These are phyloP conservation scores for Epicauta chinensis DNA, from an alignment of 1,140 invertebrate species.

Conservation along the genomic window DNA sequence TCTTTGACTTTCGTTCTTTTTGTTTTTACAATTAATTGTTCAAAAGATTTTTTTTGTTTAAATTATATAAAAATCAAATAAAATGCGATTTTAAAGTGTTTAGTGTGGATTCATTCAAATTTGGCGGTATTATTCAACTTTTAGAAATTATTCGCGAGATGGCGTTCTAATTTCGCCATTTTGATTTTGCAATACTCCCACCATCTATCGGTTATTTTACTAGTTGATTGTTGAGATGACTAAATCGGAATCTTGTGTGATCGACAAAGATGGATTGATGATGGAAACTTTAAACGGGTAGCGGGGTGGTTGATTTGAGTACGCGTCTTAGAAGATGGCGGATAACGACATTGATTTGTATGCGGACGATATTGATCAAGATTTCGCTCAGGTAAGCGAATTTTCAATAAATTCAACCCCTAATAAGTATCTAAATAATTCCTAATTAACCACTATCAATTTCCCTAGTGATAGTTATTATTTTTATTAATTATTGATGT, in stretches of 20 bases:
- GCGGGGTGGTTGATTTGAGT: no score
- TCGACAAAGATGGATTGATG: no score
- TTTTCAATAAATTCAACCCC: neutral
- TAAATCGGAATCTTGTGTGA: no score
- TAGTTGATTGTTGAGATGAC: no score
- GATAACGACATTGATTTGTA: slow-evolving; percentile 96
- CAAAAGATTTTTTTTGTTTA: slow-evolving; percentile 18
- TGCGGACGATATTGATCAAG: slow-evolving; percentile 91
- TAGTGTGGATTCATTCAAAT: no score
- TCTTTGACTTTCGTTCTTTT: neutral
- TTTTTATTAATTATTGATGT: neutral
- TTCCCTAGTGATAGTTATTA: neutral
- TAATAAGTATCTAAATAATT: neutral
- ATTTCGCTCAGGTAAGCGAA: slow-evolving; percentile 76
- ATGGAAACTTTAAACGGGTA: no score
- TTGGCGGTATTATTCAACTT: no score
- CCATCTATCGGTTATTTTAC: no score
- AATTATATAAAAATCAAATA: slow-evolving; percentile 15
- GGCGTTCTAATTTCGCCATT: no score
- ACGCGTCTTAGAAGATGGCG: slow-evolving; percentile 57
- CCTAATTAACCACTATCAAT: neutral
- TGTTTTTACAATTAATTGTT: slow-evolving; percentile 13
- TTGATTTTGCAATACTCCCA: no score
- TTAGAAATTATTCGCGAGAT: no score
- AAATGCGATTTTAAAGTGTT: slow-evolving; percentile 13